Conservation (phyloP, 2,888 invertebrate species). For the Lasioglossum malachurum region DNA sequence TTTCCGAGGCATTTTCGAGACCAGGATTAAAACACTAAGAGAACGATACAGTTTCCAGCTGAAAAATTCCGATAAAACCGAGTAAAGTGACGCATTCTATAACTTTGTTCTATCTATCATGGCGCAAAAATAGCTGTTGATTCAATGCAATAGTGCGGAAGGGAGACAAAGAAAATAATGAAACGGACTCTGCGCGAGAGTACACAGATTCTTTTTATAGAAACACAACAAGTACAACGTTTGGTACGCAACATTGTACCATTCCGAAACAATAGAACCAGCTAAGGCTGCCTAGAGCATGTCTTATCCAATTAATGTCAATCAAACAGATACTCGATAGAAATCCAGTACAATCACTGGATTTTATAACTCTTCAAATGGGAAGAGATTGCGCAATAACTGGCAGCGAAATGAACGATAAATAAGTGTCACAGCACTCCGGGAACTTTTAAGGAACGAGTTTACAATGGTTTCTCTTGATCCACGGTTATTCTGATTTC, state of each 20-base stretch:
- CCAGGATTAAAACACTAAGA: not conserved
- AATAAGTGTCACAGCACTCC: not conserved
- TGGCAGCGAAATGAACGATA: not conserved
- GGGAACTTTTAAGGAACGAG: not conserved
- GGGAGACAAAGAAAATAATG: not conserved
- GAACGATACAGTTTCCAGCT: not conserved
- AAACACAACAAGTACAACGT: not conserved
- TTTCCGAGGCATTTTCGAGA: too few relatives aligned
- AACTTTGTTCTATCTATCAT: not conserved
- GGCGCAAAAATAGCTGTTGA: not conserved
- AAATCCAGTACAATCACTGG: constrained; percentile 1
- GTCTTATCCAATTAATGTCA: constrained; percentile 23
- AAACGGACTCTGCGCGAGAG: not conserved
- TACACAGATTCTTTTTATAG: constrained; percentile 1
- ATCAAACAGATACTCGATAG: constrained; percentile 5
- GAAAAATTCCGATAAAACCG: not conserved
- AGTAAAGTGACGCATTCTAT: not conserved
- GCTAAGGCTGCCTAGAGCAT: not conserved
- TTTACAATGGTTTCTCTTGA: not conserved
- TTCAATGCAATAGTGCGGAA: not conserved
- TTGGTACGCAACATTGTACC: not conserved
- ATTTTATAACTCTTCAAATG: constrained; percentile 10
- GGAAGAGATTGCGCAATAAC: not conserved
- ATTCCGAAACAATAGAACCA: constrained; percentile 1
- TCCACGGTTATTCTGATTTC: not conserved